Evolutionary conservation across 2,888 invertebrate genomes (phyloP), one percentile per base, ranked within the genome.

Genomic region (Cenopis cana): DNA sequence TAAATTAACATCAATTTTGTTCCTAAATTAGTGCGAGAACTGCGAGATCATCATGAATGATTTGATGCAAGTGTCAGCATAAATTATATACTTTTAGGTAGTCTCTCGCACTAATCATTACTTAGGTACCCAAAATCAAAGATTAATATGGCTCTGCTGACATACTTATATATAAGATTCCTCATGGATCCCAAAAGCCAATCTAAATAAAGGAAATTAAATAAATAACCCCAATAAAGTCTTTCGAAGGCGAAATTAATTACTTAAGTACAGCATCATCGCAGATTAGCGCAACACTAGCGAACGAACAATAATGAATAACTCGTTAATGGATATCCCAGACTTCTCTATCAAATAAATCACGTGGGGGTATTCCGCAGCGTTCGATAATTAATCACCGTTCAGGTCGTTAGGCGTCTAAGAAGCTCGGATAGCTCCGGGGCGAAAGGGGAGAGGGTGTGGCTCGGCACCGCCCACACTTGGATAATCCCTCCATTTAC

Each of bases 401-500:
- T 85, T 86, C 84, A 86, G 87, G 86, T 90, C 88, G 85, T 90
- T 88, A 89, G 85, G 79, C 82, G 87, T 85, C 85, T 84, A 84
- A 88, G 85, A 82, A 86, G 85, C 85, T 82, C 76, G 78, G 81
- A 80, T 83, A 81, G 85, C 85, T 85, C 78, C 77, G 87, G 85
- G 90, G 86, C 81, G 87, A 87, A 88, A 89, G 89, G 89, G 87
- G 89, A 85, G 85, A 82, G 88, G 89, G 90, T 84, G 89, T 88
- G 89, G 88, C 89, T 83, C 85, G 84, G 89, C 87, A 81, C 90
- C 91, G 89, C 92, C 91, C 89, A 89, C 89, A 85, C 82, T 82
- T 81, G 87, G 89, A 90, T 93, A 93, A 94, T 93, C 93, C 91
- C 85, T 85, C 93, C 92, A 93, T 94, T 93, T 93, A 93, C 93